Base-by-base conservation (phyloP, 2,797 vertebrate genomes). In the Pangasius larnaudii region DNA sequence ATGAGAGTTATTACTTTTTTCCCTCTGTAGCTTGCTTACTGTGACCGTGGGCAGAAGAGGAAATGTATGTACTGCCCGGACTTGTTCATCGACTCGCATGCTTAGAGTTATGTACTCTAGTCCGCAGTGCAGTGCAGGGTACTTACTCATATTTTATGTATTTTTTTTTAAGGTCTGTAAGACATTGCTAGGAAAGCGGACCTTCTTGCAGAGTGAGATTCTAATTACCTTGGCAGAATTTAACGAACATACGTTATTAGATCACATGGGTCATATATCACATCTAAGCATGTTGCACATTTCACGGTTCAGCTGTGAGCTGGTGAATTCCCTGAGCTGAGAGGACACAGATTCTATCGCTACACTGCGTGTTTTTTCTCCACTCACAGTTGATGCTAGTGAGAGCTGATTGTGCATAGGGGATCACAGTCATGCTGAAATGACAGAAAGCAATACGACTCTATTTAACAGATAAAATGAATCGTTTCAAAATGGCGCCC, bases 211-310 rank as follows among this genome's bases (percentile, higher is more conserved):
- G 93, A 90, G 11, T 5, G 91, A 91, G 92, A 92, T 94, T 94
- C 88, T 93, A 95, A 96, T 95, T 95, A 94, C 92, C 92, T 93
- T 92, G 51, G 93, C 92, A 89, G 91, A 94, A 91, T 93, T 92
- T 93, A 94, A 94, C 93, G 93, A 95, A 93, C 91, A 93, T 92
- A 91, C 87, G 90, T 92, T 63, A 79, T 91, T 86, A 91, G 92
- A 94, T 93, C 92, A 90, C 87, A 84, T 85, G 90, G 92, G 88
- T 92, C 89, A 85, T 65, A 87, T 84, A 77, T 85, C 78, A 80
- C 79, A 71, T 77, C 90, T 72, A 63, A 85, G 91, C 69, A 91
- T 90, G 93, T 93, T 87, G 51, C 89, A 85, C 91, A 92, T 92
- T 89, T 91, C 92, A 93, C 89, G 91, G 87, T 79, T 88, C 88